A percentile compares a stretch with the other conserved stretches of the same genome.
These are phyloP conservation scores for Leptobrachium leishanense DNA, from an alignment of 2,113 vertebrate species.

Conservation along the genomic window DNA sequence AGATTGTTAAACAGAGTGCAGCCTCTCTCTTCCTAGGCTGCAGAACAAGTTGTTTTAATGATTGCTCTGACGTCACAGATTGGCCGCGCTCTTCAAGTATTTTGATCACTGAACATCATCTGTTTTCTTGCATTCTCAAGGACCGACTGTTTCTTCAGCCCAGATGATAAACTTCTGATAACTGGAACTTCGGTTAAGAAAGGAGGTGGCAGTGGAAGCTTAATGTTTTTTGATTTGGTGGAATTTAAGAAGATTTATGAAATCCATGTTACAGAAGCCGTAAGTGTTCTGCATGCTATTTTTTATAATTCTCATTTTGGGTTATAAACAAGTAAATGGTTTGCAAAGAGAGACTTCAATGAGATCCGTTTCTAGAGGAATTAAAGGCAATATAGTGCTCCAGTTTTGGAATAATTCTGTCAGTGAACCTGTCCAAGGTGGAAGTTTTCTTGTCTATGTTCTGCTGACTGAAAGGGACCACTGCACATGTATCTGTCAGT, in stretches of 20 bases:
- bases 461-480: too few species aligned
- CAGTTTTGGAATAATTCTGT: too few species aligned
- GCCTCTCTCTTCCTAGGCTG: too few species aligned
- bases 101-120: not conserved
- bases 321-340: too few species aligned
- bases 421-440: too few species aligned
- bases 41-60: not conserved
- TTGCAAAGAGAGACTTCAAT: too few species aligned
- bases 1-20: too few species aligned
- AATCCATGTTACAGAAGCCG: conserved; percentile 89
- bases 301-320: too few species aligned
- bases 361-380: too few species aligned
- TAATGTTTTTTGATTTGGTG: conserved; percentile 84
- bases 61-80: not conserved
- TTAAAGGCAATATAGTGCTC: too few species aligned
- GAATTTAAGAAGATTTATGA: conserved; percentile 86
- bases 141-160: conserved; percentile 97
- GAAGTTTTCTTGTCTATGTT: too few species aligned
- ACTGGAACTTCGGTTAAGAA: conserved; percentile 91
- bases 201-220: conserved; percentile 83
- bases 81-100: not conserved
- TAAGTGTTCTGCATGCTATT: conserved; percentile 63
- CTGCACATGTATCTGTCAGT: too few species aligned
- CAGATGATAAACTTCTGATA: conserved; percentile 89
- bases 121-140: conserved; percentile 59